Percentiles rank a stretch among this genome's conserved stretches.
These are phyloP conservation scores for Ardeotis arabs DNA, from an alignment of 2,113 vertebrate genomes.

Conservation along the genomic window DNA sequence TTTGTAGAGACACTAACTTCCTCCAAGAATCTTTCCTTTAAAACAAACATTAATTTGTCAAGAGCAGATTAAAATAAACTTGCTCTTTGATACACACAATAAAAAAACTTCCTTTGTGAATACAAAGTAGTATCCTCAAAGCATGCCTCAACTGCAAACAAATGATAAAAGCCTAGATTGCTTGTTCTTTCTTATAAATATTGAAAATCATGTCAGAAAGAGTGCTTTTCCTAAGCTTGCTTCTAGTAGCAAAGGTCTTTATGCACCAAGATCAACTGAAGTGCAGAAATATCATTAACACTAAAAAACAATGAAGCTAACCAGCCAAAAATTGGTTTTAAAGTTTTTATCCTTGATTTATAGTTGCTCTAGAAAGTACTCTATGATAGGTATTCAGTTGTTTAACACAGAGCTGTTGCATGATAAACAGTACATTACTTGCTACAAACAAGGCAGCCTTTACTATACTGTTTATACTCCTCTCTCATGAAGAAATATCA, in stretches of 20 bases:
- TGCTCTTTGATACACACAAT: not conserved
- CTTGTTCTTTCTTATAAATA: not conserved
- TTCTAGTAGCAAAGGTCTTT: not conserved
- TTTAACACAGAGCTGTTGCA: not conserved
- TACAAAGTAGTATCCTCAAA: not conserved
- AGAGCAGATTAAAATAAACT: conserved; percentile 22
- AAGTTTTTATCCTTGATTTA: not conserved
- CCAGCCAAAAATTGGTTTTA: not conserved
- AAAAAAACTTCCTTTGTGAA: not conserved
- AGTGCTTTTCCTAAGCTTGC: not conserved
- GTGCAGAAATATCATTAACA: not conserved
- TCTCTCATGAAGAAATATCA: not conserved
- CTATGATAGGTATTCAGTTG: not conserved
- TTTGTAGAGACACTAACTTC: not conserved
- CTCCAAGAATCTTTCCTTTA: not conserved
- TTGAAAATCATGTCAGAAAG: not conserved
- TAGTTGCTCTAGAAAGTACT: not conserved
- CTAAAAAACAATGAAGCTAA: not conserved
- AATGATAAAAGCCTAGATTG: not conserved
- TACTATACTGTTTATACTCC: not conserved
- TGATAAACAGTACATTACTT: not conserved
- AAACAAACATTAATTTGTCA: conserved; percentile 18
- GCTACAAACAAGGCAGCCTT: not conserved
- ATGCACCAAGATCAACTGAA: not conserved
- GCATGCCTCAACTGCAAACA: not conserved